These are phyloP conservation scores for Girardia tigrina DNA, from an alignment of 2,888 invertebrate species.

Conservation along the genomic window DNA sequence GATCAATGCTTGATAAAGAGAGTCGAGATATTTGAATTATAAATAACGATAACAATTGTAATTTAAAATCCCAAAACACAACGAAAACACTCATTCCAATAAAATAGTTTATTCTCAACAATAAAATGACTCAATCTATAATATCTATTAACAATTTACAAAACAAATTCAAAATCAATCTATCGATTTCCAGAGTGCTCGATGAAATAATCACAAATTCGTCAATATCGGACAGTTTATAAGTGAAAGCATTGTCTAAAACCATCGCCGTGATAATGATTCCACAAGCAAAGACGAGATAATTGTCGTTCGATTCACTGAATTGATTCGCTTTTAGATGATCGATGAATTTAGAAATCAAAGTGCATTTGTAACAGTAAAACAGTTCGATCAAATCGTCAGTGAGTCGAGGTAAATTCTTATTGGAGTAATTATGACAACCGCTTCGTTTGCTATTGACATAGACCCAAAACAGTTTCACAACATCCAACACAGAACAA, in stretches of 20 bases:
- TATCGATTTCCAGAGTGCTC: not conserved
- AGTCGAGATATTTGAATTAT: no score
- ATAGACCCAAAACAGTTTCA: not conserved
- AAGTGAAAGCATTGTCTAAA: not conserved
- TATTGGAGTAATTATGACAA: not conserved
- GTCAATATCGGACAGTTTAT: not conserved
- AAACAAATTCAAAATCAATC: conserved; percentile 4
- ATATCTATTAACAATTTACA: conserved; percentile 11
- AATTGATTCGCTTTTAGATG: not conserved
- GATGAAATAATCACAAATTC: not conserved
- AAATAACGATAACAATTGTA: no score
- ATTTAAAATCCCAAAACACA: no score
- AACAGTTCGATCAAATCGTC: not conserved
- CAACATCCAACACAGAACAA: not conserved
- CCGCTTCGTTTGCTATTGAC: not conserved
- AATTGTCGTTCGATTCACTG: not conserved
- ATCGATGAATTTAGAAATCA: not conserved
- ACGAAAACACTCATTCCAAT: no score
- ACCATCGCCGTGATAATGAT: not conserved
- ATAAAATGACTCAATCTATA: not conserved
- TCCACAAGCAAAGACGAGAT: not conserved
- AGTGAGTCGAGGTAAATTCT: not conserved
- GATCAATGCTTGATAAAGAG: no score
- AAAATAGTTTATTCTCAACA: no score
- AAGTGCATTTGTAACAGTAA: not conserved